Conservation (phyloP, 2,888 invertebrate species). For the Zhengitettix transpicula region DNA sequence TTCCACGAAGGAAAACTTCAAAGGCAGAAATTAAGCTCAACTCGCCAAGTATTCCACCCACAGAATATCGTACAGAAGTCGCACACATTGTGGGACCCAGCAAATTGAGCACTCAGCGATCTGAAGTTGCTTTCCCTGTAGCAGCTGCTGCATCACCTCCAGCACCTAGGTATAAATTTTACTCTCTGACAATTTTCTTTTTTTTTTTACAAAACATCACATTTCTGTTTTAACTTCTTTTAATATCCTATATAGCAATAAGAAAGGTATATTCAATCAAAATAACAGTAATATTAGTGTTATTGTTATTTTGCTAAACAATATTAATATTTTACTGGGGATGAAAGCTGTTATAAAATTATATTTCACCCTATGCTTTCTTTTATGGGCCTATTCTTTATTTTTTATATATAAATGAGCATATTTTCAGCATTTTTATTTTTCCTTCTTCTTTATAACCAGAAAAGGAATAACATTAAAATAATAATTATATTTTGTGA, state of each 20-base stretch:
- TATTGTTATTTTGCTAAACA: too few species aligned
- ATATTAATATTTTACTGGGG: too few species aligned
- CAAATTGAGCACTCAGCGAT: constrained; percentile 28
- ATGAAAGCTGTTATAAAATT: too few species aligned
- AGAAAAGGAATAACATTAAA: neutral
- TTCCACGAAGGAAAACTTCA: constrained; percentile 44
- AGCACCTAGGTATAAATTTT: constrained; percentile 1
- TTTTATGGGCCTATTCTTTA: too few species aligned
- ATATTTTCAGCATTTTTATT: neutral
- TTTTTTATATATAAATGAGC: too few species aligned
- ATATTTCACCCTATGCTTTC: too few species aligned
- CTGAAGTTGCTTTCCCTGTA: constrained; percentile 40
- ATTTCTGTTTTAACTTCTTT: too few species aligned
- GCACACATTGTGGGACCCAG: constrained; percentile 35
- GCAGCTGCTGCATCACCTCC: constrained; percentile 19
- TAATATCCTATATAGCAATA: too few species aligned
- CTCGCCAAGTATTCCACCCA: constrained; percentile 11
- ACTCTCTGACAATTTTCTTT: too few species aligned
- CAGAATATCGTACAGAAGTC: constrained; percentile 40
- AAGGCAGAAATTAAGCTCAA: constrained; percentile 47
- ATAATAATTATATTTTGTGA: neutral
- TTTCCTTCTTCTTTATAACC: neutral
- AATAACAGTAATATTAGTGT: too few species aligned
- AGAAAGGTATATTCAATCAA: too few species aligned
- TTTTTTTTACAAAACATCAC: too few species aligned